Evolutionary conservation across 2,888 invertebrate genomes (phyloP), one percentile per base, ranked within the genome.

Genomic region (Allacma fusca): DNA sequence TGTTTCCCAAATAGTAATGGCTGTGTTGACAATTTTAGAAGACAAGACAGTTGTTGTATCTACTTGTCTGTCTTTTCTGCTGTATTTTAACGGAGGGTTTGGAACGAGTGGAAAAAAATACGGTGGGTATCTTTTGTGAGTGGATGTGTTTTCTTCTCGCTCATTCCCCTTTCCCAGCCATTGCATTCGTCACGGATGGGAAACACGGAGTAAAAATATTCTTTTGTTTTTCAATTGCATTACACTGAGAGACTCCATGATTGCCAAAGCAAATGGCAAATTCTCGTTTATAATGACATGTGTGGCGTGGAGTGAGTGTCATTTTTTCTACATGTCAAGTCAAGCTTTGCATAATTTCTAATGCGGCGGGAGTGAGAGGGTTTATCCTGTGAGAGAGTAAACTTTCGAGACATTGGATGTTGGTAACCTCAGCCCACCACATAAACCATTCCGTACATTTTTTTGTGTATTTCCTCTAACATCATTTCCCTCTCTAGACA

Each of bases 291-390:
- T 67, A 68, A 68, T 68, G 68, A 68, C 68, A 68, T 68, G 68
- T 68, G 68, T 67, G 67, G 21, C 34, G 67, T 67, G 4, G 2
- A 16, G 65, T 65, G 34, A 21, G 21, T 68, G 40, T 68, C 34
- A n/a, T 40, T 68, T 34, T 68, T 40, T 40, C 9, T 26, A 65
- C 65, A 65, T 19, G 28, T 28, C 34, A 34, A 7, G 62, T 62
- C 62, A 62, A 62, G 62, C 65, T 65, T 65, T 65, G 65, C 65
- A 65, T 65, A 65, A 28, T 65, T 50, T 65, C 34, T 4, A 40
- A 68, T 43, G 23, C 19, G 19, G 50, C 9, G 50, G 5, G 2
- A n/a, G 50, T n/a, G 43, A 68, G 68, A 68, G 1, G 23, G 21
- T 16, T 21, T 34, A 21, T 40, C 40, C 40, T 40, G 68, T 68